Conservation (phyloP, 2,797 vertebrate species). For the Fringilla coelebs region DNA sequence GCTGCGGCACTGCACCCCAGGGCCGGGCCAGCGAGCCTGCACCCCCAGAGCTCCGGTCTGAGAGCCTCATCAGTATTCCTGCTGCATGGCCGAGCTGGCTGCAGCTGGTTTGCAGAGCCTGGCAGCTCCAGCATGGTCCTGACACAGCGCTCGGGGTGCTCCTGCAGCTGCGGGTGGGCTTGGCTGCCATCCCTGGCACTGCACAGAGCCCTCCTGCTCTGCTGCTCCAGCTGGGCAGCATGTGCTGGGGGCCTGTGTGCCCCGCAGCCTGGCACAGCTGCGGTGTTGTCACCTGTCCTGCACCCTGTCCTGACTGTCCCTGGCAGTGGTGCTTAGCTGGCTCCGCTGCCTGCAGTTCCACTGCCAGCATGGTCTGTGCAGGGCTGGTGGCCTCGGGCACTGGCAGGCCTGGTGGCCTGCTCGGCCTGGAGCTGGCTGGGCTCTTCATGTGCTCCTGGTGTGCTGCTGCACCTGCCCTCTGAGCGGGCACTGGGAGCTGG, state of each 20-base stretch:
- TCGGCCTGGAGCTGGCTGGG: background rate
- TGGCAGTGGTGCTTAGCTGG: background rate
- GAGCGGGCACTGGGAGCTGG: accelerated
- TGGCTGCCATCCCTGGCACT: accelerated
- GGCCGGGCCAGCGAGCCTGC: background rate
- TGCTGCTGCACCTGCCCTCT: background rate
- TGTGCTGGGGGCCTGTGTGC: background rate
- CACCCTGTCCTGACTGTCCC: background rate
- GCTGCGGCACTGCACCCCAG: background rate
- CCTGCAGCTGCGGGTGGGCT: background rate
- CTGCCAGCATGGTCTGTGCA: accelerated
- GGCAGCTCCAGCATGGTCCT: background rate
- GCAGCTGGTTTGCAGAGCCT: background rate
- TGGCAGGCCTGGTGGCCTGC: accelerated
- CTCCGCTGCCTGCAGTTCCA: accelerated
- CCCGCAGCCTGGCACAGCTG: background rate
- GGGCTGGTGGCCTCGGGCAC: background rate
- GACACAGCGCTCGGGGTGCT: background rate
- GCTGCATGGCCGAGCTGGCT: background rate
- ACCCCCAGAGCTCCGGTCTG: background rate
- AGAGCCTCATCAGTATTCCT: slow-evolving; percentile 34
- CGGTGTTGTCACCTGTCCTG: background rate
- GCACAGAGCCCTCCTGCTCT: background rate
- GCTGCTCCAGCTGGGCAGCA: accelerated
- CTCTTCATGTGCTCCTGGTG: background rate